Evolutionary conservation across 2,113 vertebrate species (phyloP).

Genomic region (Calcarius ornatus): DNA sequence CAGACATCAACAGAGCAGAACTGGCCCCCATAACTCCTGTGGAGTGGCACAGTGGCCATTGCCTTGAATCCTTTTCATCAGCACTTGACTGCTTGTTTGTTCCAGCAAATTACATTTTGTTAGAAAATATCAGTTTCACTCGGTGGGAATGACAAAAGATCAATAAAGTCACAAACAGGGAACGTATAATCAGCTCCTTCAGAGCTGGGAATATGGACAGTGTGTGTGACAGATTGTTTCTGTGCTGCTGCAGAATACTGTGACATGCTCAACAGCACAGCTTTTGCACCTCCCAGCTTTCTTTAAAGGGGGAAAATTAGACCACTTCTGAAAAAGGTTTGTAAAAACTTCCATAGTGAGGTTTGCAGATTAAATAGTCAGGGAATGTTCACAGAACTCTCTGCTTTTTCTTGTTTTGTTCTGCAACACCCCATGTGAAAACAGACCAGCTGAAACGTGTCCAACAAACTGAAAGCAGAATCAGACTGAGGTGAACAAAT

Average conservation of each 20-base stretch:
- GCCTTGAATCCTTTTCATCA: background rate
- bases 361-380: background rate
- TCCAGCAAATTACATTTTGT: constrained; percentile 26
- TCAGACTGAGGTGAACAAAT: background rate
- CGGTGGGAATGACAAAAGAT: constrained; percentile 28
- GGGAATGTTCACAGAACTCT: background rate
- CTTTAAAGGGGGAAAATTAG: background rate
- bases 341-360: background rate
- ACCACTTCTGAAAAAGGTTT: background rate
- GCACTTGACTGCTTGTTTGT: constrained; percentile 36
- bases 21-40: background rate
- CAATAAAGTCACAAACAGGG: constrained; percentile 35
- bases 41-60: background rate
- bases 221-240: constrained; percentile 2
- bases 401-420: background rate
- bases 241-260: background rate
- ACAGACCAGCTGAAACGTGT: background rate
- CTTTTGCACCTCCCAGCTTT: background rate
- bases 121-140: constrained; percentile 40
- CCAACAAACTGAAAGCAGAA: background rate
- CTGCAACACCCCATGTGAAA: background rate
- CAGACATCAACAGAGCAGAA: background rate
- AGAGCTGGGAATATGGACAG: background rate
- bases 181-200: background rate
- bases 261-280: background rate